Conservation (phyloP, 2,797 vertebrate genomes). For the Pristis pectinata region DNA sequence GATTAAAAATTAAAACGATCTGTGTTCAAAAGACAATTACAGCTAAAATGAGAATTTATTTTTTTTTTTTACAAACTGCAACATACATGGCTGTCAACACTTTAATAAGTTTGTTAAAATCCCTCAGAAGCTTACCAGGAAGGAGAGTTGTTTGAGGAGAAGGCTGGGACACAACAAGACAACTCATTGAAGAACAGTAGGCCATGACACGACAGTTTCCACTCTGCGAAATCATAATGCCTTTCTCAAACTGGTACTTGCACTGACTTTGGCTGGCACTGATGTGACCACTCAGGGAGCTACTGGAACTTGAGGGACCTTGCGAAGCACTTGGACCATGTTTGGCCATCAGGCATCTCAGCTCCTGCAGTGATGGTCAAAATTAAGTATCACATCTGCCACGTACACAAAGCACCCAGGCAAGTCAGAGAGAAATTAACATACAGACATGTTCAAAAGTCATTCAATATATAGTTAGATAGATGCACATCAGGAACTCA, state of each 20-base stretch:
- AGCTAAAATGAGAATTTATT: not conserved
- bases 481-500: not conserved
- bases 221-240: slow-evolving; percentile 68
- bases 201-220: slow-evolving; percentile 83
- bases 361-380: slow-evolving; percentile 58
- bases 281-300: slow-evolving; percentile 41
- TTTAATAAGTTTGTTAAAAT: not conserved
- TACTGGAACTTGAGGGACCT: slow-evolving; percentile 40
- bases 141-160: slow-evolving; percentile 78
- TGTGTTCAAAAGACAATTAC: not conserved
- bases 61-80: not conserved
- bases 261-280: slow-evolving; percentile 57
- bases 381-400: not conserved
- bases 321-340: slow-evolving; percentile 49
- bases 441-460: not conserved
- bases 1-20: not conserved
- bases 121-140: slow-evolving; percentile 63
- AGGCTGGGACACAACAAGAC: slow-evolving; percentile 82
- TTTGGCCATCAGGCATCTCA: slow-evolving; percentile 66
- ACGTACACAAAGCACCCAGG: not conserved
- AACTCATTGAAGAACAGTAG: slow-evolving; percentile 71
- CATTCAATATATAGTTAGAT: not conserved
- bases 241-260: slow-evolving; percentile 76
- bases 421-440: not conserved
- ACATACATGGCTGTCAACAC: not conserved